phyloP scores from a whole-genome alignment of 1,140 invertebrate species.

The Trachymyrmex cornetzi region DNA sequence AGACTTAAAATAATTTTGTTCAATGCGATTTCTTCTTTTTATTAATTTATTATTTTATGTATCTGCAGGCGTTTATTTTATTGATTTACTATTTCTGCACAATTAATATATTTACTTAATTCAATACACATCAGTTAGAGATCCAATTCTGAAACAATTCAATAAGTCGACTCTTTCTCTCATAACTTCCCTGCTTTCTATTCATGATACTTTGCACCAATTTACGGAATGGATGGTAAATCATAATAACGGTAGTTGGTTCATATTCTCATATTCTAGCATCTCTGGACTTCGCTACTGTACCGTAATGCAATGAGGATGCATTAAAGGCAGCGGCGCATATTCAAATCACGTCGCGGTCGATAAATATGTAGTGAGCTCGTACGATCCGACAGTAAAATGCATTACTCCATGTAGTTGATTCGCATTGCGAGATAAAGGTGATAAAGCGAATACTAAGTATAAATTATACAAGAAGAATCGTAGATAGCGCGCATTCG shows the following conservation, averaged over 20 bases:
- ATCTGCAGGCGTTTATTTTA: background rate
- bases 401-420: conserved; percentile 33
- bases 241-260: conserved; percentile 51
- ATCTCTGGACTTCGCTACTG: conserved; percentile 29
- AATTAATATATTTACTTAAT: conserved; percentile 7
- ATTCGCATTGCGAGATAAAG: conserved; percentile 51
- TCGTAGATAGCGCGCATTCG: conserved; percentile 43
- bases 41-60: background rate
- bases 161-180: conserved; percentile 14
- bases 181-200: conserved; percentile 27
- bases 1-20: background rate
- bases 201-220: conserved; percentile 58
- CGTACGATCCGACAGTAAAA: conserved; percentile 25
- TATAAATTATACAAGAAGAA: conserved; percentile 44
- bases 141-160: conserved; percentile 18
- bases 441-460: conserved; percentile 52
- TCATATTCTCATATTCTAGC: conserved; percentile 35
- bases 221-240: conserved; percentile 52
- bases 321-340: conserved; percentile 54
- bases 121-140: background rate
- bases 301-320: conserved; percentile 54
- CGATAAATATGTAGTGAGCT: conserved; percentile 59
- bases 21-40: background rate
- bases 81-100: background rate
- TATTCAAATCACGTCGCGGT: conserved; percentile 63